These are phyloP conservation scores for Ptyas mucosa DNA, from an alignment of 2,113 vertebrate species.

Conservation along the genomic window DNA sequence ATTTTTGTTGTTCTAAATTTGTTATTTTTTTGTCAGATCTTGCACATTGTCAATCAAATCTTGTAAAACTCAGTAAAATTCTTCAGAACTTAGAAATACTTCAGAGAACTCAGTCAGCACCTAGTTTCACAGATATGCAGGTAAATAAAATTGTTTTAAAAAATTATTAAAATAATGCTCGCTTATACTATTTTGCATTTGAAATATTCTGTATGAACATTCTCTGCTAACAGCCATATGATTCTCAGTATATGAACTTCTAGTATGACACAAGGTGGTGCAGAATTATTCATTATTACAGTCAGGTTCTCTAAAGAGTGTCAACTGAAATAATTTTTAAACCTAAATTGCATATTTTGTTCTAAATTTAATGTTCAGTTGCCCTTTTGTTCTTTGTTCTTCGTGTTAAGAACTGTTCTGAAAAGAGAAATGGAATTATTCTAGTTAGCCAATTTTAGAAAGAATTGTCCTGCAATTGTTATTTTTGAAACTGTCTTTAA, in stretches of 20 bases:
- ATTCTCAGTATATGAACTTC: conserved; percentile 13
- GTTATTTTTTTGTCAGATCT: conserved; percentile 77
- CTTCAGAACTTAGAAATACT: conserved; percentile 97
- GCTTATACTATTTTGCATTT: neutral
- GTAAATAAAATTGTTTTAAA: conserved; percentile 59
- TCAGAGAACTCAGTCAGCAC: conserved; percentile 96
- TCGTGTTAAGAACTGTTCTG: neutral
- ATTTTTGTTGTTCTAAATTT: conserved; percentile 37
- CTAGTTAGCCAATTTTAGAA: neutral
- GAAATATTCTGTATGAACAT: neutral
- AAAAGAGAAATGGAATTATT: neutral
- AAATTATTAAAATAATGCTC: conserved; percentile 32
- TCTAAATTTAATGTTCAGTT: neutral
- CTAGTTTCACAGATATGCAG: conserved; percentile 95
- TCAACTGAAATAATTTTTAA: neutral
- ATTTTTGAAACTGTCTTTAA: neutral
- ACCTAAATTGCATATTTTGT: neutral
- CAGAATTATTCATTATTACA: neutral
- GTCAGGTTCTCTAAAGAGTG: neutral
- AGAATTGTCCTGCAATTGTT: neutral
- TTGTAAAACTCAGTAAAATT: conserved; percentile 92
- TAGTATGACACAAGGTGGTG: neutral
- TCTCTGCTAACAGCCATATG: neutral
- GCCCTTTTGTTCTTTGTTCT: neutral
- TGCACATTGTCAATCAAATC: conserved; percentile 90